phyloP scores from a whole-genome alignment of 2,113 vertebrate genomes.

The Bolborhynchus lineola region DNA sequence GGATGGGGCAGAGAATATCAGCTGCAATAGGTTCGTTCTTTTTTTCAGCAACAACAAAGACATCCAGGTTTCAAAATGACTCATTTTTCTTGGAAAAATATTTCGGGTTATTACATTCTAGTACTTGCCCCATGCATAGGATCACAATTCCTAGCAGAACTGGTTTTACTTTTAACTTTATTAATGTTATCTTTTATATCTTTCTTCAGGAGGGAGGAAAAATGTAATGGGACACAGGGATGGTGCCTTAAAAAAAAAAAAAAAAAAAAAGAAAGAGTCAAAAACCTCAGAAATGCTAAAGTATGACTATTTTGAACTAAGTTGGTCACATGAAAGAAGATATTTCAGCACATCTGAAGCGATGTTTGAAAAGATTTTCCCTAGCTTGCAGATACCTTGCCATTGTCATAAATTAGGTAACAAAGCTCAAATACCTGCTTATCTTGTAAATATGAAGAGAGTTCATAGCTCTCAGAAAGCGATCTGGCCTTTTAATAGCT shows the following conservation, averaged over 20 bases:
- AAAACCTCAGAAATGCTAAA: neutral
- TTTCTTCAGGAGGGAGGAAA: neutral
- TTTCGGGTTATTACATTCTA: neutral
- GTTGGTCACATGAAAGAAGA: neutral
- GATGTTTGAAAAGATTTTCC: neutral
- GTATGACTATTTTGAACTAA: neutral
- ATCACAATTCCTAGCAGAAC: neutral
- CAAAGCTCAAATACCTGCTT: slow-evolving; percentile 85
- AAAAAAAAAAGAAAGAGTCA: neutral
- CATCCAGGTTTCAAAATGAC: neutral
- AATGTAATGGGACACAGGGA: neutral
- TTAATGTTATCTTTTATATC: neutral
- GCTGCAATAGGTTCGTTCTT: neutral
- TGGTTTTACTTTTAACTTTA: neutral
- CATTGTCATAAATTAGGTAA: neutral
- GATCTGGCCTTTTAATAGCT: slow-evolving; percentile 95
- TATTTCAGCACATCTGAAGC: neutral
- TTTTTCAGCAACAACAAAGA: neutral
- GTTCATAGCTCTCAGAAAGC: slow-evolving; percentile 97
- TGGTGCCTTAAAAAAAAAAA: neutral
- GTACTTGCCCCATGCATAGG: neutral
- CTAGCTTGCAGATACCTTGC: neutral
- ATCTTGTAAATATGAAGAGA: slow-evolving; percentile 96
- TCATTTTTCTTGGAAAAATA: neutral
- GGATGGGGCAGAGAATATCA: neutral